Percentiles rank a stretch among this genome's conserved stretches.
phyloP scores from a whole-genome alignment of 2,797 vertebrate genomes.

The Scolopax bukidnonensis region DNA sequence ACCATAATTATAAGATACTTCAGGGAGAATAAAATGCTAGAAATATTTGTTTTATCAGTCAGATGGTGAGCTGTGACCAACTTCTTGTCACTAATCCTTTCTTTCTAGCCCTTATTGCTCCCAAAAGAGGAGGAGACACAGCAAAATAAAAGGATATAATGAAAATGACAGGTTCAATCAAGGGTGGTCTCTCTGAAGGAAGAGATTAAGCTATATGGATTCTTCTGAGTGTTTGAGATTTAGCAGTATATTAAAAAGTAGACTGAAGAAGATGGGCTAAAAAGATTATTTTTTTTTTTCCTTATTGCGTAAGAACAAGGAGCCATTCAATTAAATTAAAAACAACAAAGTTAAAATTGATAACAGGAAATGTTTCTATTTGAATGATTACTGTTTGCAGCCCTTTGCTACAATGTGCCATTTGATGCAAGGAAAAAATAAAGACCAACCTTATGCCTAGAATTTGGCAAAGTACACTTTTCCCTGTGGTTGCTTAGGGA shows the following conservation, averaged over 20 bases:
- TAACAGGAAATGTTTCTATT: slow-evolving; percentile 17
- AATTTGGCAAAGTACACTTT: neutral
- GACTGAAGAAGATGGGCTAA: neutral
- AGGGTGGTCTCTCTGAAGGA: neutral
- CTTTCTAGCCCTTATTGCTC: neutral
- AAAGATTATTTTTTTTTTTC: neutral
- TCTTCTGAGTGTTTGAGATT: neutral
- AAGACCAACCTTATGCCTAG: neutral
- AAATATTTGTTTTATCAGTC: neutral
- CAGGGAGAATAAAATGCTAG: neutral
- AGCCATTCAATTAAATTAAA: neutral
- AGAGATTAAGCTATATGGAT: neutral
- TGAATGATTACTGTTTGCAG: neutral
- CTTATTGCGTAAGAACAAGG: neutral
- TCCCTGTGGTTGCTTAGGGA: neutral
- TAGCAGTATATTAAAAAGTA: neutral
- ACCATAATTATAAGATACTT: neutral
- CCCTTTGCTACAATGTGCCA: neutral
- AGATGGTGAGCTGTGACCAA: neutral
- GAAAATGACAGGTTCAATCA: neutral
- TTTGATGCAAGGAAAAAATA: neutral
- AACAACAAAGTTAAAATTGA: neutral
- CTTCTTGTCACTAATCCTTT: neutral
- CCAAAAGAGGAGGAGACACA: neutral
- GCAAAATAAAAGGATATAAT: neutral